Conservation (phyloP, 2,797 vertebrate genomes). For the Phylloscopus collybita region DNA sequence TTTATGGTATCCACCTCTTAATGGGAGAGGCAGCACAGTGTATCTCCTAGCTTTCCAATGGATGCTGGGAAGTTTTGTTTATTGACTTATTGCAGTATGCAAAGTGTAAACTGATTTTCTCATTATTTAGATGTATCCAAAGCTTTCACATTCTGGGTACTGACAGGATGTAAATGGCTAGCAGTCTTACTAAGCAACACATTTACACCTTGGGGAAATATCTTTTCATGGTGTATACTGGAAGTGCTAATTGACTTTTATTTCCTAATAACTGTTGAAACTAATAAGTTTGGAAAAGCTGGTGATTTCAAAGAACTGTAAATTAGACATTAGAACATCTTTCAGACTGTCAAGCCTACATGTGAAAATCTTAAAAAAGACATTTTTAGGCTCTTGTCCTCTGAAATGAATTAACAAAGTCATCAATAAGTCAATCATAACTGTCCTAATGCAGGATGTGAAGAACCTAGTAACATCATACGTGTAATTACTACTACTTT, state of each 20-base stretch:
- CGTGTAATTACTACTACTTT: background rate
- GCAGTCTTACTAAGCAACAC: constrained; percentile 54
- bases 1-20: constrained; percentile 27
- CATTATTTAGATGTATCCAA: constrained; percentile 42
- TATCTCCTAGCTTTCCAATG: background rate
- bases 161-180: constrained; percentile 50
- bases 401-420: constrained; percentile 37
- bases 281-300: constrained; percentile 52
- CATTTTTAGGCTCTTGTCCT: constrained; percentile 40
- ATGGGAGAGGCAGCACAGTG: background rate
- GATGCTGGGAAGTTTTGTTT: constrained; percentile 13
- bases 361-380: constrained; percentile 51
- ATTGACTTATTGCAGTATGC: constrained; percentile 24
- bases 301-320: constrained; percentile 61
- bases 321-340: constrained; percentile 44
- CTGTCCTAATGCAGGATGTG: background rate
- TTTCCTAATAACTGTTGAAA: constrained; percentile 73
- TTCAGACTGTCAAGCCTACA: constrained; percentile 22
- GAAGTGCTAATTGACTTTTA: constrained; percentile 75
- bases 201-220: constrained; percentile 72
- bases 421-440: constrained; percentile 28
- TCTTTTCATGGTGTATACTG: constrained; percentile 44
- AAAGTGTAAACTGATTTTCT: constrained; percentile 42
- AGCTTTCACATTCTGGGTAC: constrained; percentile 50
- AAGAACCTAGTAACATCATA: background rate